Conservation (phyloP, 1,140 invertebrate genomes). For the Melanaphis sacchari region DNA sequence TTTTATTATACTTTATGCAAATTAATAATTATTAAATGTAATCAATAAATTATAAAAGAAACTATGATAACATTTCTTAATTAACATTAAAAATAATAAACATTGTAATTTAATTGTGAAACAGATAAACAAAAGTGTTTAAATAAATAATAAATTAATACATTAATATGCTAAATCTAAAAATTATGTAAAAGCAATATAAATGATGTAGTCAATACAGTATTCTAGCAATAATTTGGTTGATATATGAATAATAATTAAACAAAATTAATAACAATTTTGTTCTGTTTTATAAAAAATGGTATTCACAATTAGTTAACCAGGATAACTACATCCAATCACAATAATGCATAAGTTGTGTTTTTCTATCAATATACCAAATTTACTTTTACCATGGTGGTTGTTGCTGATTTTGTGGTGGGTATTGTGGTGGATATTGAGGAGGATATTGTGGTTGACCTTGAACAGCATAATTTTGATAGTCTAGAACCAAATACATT, state of each 20-base stretch:
- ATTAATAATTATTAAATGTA: background rate
- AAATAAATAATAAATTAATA: slow-evolving; percentile 7
- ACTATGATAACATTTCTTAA: background rate
- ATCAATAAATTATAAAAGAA: background rate
- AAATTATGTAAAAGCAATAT: background rate
- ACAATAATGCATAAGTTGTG: slow-evolving; percentile 26
- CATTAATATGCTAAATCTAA: background rate
- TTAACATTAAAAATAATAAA: slow-evolving; percentile 5
- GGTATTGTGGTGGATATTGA: slow-evolving; percentile 47
- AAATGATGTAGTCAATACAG: background rate
- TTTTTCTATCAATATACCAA: background rate
- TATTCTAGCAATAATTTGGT: background rate
- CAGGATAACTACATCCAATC: background rate
- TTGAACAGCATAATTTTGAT: slow-evolving; percentile 50
- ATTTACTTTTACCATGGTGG: slow-evolving; percentile 31
- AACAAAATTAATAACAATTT: slow-evolving; percentile 3
- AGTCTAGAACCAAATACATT: background rate
- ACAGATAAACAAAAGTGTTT: background rate
- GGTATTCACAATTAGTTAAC: background rate
- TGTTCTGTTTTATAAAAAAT: slow-evolving; percentile 41
- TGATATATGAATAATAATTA: slow-evolving; percentile 9
- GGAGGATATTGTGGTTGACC: slow-evolving; percentile 29
- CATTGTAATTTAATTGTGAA: background rate
- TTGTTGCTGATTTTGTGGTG: slow-evolving; percentile 56
- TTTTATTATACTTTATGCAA: background rate